phyloP scores from a whole-genome alignment of 2,888 invertebrate species.

The Petrolisthes manimaculis region DNA sequence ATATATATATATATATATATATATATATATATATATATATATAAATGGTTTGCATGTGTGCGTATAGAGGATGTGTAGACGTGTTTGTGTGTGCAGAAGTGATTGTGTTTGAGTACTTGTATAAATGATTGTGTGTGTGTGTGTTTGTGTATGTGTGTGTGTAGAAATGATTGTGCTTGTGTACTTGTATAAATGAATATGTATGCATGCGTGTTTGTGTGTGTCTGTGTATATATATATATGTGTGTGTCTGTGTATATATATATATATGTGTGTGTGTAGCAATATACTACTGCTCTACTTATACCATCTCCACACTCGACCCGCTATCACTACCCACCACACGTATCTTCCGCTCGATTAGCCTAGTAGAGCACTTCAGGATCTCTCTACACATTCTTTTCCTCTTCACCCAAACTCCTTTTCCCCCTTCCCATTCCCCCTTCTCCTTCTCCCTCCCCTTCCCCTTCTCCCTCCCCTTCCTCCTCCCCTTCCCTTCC shows the following conservation, averaged over 20 bases:
- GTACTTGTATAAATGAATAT: neutral
- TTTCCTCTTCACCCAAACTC: neutral
- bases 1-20: slow-evolving; percentile 13
- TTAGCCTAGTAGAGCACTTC: neutral
- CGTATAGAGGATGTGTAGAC: neutral
- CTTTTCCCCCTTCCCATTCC: neutral
- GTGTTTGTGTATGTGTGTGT: neutral
- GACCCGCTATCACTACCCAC: neutral
- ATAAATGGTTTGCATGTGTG: slow-evolving; percentile 4
- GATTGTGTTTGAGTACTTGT: neutral
- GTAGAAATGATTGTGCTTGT: neutral
- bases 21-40: slow-evolving; percentile 13
- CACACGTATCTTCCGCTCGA: neutral
- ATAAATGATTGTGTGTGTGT: neutral
- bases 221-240: neutral
- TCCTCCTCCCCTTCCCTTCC: neutral
- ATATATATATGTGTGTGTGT: neutral
- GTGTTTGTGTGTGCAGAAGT: neutral
- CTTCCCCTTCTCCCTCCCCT: neutral
- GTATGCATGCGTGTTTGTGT: neutral
- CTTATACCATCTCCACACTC: no score
- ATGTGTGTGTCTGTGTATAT: neutral
- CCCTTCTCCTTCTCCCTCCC: neutral
- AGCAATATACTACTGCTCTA: neutral
- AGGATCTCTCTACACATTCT: neutral